Evolutionary conservation across 92 coral and sea anemone species (phyloP).

Genomic region (Umimayanthus kanabou): DNA sequence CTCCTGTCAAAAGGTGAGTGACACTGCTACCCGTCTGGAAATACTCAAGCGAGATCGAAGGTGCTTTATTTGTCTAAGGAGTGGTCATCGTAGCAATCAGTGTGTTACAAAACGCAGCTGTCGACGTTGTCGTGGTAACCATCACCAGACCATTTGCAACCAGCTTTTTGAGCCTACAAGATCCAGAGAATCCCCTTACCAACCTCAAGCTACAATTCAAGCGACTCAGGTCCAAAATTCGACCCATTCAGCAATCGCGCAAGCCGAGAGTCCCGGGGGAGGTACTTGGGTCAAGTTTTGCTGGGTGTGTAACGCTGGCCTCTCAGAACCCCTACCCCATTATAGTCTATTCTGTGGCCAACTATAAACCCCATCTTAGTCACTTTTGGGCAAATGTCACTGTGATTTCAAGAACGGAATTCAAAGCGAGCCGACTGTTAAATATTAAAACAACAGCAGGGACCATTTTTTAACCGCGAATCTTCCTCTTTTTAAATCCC

Average conservation of each 20-base stretch:
- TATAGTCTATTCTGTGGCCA: too few relatives aligned
- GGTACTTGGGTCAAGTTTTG: too few relatives aligned
- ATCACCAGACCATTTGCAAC: constrained; percentile 47
- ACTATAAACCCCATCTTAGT: too few relatives aligned
- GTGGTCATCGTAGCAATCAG: constrained; percentile 28
- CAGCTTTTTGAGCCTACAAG: constrained; percentile 24
- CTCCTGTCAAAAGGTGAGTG: constrained; percentile 48
- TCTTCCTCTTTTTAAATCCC: too few relatives aligned
- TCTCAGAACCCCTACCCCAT: too few relatives aligned
- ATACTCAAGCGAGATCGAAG: constrained; percentile 46
- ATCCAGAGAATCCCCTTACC: constrained; percentile 9
- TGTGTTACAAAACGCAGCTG: constrained; percentile 38
- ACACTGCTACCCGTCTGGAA: constrained; percentile 50
- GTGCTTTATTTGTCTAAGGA: constrained; percentile 55
- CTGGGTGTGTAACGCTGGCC: too few relatives aligned
- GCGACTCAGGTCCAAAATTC: constrained; percentile 7
- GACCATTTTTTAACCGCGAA: too few relatives aligned
- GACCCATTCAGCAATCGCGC: constrained; percentile 19
- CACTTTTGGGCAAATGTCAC: too few relatives aligned
- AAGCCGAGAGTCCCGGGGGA: constrained; percentile 23
- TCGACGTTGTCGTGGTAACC: constrained; percentile 28
- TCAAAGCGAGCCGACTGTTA: too few relatives aligned
- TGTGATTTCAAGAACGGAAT: too few relatives aligned
- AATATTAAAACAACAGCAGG: too few relatives aligned
- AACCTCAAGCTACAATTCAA: background rate